Percentiles rank a stretch among this genome's conserved stretches.
phyloP scores from a whole-genome alignment of 2,888 invertebrate species.

The Athetis lepigone region DNA sequence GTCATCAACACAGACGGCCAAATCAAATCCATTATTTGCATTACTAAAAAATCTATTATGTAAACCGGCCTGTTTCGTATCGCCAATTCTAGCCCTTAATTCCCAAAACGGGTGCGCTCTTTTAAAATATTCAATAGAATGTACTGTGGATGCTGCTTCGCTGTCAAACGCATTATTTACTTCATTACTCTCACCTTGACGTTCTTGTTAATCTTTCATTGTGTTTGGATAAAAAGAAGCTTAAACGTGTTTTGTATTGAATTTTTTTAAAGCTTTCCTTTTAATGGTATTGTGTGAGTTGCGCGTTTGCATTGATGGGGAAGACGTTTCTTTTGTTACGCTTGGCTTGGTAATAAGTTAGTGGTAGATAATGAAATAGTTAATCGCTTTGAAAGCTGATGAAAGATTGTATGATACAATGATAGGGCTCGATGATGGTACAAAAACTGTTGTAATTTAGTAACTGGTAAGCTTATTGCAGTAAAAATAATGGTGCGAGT shows the following conservation, averaged over 20 bases:
- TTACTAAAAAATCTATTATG: slow-evolving; percentile 51
- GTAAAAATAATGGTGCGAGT: too few relatives aligned
- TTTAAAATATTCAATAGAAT: slow-evolving; percentile 84
- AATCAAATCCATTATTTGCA: slow-evolving; percentile 37
- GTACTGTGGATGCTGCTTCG: slow-evolving; percentile 66
- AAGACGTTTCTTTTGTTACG: slow-evolving; percentile 56
- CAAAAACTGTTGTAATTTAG: background rate
- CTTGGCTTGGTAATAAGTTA: slow-evolving; percentile 42
- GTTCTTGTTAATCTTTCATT: slow-evolving; percentile 85
- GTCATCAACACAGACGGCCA: slow-evolving; percentile 15
- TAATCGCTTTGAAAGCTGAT: slow-evolving; percentile 54
- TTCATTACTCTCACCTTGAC: slow-evolving; percentile 84
- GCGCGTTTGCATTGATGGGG: slow-evolving; percentile 64
- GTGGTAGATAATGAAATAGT: slow-evolving; percentile 53
- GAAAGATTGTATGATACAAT: slow-evolving; percentile 34
- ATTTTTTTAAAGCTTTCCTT: slow-evolving; percentile 68
- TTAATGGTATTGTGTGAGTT: slow-evolving; percentile 70
- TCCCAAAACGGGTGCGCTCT: slow-evolving; percentile 70
- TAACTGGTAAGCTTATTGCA: background rate
- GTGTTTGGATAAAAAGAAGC: slow-evolving; percentile 76
- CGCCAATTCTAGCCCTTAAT: slow-evolving; percentile 63
- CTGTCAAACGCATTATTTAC: slow-evolving; percentile 85
- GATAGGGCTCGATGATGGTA: slow-evolving; percentile 15
- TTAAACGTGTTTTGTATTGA: slow-evolving; percentile 76
- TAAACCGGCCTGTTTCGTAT: slow-evolving; percentile 37